Conservation (phyloP, 2,888 invertebrate species). For the Julus scandinavius region DNA sequence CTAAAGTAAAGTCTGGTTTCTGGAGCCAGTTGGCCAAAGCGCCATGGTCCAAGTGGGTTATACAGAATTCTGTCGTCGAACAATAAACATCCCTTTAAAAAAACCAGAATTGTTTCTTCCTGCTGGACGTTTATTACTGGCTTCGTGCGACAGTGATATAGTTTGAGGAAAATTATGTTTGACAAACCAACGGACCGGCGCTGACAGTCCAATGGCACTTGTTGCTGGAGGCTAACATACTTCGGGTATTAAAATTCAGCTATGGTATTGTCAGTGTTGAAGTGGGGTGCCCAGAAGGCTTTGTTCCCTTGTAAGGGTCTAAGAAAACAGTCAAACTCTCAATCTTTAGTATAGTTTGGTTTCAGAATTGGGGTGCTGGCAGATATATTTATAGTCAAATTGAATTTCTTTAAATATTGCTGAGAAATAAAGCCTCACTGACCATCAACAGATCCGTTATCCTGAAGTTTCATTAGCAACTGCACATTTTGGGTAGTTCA, state of each 20-base stretch:
- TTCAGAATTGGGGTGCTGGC: no score
- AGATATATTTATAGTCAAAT: no score
- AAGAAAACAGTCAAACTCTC: not conserved
- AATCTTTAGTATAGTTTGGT: no score
- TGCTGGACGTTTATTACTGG: not conserved
- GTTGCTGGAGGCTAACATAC: not conserved
- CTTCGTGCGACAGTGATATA: slow-evolving; percentile 12
- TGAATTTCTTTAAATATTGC: no score
- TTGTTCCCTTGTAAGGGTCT: not conserved
- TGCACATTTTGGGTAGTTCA: no score
- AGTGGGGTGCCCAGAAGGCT: not conserved
- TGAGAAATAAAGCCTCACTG: no score
- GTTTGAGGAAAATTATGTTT: slow-evolving; percentile 34
- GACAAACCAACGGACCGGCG: slow-evolving; percentile 13
- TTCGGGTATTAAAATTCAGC: not conserved
- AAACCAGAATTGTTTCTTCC: not conserved
- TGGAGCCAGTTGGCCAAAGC: not conserved
- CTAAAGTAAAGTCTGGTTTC: slow-evolving; percentile 13
- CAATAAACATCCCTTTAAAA: not conserved
- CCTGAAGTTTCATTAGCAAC: no score
- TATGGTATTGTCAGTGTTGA: not conserved
- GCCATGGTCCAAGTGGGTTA: not conserved
- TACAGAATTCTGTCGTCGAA: not conserved
- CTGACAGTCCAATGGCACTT: slow-evolving; percentile 38
- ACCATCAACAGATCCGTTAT: no score